Conservation (phyloP, 2,888 invertebrate genomes). For the Pollenia labialis region DNA sequence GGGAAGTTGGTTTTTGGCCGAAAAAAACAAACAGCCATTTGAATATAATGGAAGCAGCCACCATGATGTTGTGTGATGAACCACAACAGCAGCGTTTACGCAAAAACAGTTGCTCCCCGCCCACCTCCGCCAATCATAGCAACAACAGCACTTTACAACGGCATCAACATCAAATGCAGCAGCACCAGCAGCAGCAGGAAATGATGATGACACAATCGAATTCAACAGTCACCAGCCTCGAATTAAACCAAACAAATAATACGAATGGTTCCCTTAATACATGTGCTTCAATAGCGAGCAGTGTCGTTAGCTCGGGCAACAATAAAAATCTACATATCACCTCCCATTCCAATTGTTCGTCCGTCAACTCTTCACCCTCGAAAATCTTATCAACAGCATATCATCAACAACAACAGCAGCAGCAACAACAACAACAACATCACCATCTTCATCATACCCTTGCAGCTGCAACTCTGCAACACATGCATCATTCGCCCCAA, state of each 20-base stretch:
- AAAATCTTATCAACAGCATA: slow-evolving; percentile 71
- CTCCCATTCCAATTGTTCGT: slow-evolving; percentile 74
- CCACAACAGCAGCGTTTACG: slow-evolving; percentile 77
- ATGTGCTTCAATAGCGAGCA: slow-evolving; percentile 32
- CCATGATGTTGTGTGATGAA: slow-evolving; percentile 80
- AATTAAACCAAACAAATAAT: slow-evolving; percentile 63
- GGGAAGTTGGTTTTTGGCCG: slow-evolving; percentile 20
- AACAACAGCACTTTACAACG: slow-evolving; percentile 52
- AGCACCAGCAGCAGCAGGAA: slow-evolving; percentile 61
- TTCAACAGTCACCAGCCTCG: slow-evolving; percentile 55
- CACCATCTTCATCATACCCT: slow-evolving; percentile 69
- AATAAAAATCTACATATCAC: slow-evolving; percentile 72
- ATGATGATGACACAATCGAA: slow-evolving; percentile 65
- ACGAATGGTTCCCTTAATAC: slow-evolving; percentile 58
- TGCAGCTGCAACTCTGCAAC: slow-evolving; percentile 70
- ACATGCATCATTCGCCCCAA: slow-evolving; percentile 75
- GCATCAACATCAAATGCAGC: slow-evolving; percentile 39
- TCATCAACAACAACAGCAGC: slow-evolving; percentile 65
- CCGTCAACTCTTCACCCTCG: slow-evolving; percentile 75
- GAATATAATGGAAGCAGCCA: slow-evolving; percentile 79
- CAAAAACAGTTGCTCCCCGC: slow-evolving; percentile 75
- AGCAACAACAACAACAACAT: slow-evolving; percentile 62
- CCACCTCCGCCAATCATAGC: slow-evolving; percentile 59
- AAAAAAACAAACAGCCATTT: background rate
- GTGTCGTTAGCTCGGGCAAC: slow-evolving; percentile 27